Conservation (phyloP, 1,140 invertebrate genomes). For the Euura saliciscinereae region DNA sequence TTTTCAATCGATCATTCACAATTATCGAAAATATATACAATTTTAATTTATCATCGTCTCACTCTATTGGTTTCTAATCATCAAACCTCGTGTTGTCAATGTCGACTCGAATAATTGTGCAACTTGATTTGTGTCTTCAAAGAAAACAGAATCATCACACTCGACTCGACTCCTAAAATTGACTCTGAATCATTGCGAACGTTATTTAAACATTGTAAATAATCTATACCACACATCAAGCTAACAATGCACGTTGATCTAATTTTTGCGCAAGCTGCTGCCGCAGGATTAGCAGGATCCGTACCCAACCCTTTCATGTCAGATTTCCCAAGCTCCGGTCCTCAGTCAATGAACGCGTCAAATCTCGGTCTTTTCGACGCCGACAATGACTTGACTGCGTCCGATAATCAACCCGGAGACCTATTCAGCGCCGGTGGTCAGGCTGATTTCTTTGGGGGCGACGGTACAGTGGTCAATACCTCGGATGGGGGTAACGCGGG, state of each 20-base stretch:
- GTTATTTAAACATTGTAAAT: background rate
- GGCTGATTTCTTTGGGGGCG: constrained; percentile 55
- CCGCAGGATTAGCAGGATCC: constrained; percentile 60
- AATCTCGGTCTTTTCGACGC: constrained; percentile 29
- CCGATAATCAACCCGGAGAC: constrained; percentile 40
- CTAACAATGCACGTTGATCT: constrained; percentile 27
- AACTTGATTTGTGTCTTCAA: too few relatives aligned
- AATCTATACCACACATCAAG: background rate
- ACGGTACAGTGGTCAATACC: constrained; percentile 48
- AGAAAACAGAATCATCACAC: too few relatives aligned
- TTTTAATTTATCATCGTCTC: background rate
- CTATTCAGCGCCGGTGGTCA: constrained; percentile 56
- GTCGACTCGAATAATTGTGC: too few relatives aligned
- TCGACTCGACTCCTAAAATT: too few relatives aligned
- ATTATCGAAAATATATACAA: too few relatives aligned
- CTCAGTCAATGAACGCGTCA: constrained; percentile 34
- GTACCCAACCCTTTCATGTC: constrained; percentile 64
- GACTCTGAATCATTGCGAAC: too few relatives aligned
- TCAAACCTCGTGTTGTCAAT: background rate
- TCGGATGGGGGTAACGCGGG: constrained; percentile 36
- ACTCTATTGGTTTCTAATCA: constrained; percentile 1
- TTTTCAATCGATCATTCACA: constrained; percentile 10
- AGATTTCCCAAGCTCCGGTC: constrained; percentile 55
- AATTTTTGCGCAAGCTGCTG: constrained; percentile 71
- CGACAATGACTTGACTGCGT: constrained; percentile 22